Conservation (phyloP, 1,140 invertebrate species). For the Zaprionus davidi region DNA sequence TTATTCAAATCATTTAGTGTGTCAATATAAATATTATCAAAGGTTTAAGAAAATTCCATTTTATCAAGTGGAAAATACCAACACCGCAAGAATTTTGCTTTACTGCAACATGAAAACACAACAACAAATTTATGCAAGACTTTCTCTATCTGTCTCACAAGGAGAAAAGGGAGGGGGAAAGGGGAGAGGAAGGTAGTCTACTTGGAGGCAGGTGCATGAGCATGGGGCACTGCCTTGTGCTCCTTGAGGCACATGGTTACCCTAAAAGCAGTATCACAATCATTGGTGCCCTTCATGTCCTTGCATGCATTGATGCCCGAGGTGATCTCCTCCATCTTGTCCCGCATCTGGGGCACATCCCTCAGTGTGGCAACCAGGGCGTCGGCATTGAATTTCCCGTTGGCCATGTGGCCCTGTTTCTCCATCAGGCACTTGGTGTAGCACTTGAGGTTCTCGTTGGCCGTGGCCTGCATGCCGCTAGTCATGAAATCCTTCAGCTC, state of each 20-base stretch:
- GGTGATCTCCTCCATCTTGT: constrained; percentile 58
- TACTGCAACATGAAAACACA: constrained; percentile 47
- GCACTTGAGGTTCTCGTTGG: constrained; percentile 70
- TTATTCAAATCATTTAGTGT: too few relatives aligned
- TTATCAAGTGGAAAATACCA: neutral
- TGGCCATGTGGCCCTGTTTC: constrained; percentile 64
- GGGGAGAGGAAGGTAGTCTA: neutral
- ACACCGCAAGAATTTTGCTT: constrained; percentile 37
- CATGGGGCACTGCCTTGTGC: constrained; percentile 51
- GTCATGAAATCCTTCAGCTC: constrained; percentile 68
- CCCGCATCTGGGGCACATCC: constrained; percentile 60
- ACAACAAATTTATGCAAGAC: constrained; percentile 49
- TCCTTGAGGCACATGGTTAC: constrained; percentile 72
- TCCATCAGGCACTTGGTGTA: constrained; percentile 77
- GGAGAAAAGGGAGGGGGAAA: neutral
- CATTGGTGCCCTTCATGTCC: constrained; percentile 63
- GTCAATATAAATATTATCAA: too few relatives aligned
- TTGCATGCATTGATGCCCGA: constrained; percentile 70
- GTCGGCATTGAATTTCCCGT: constrained; percentile 67
- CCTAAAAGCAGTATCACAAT: constrained; percentile 76
- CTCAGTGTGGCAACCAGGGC: constrained; percentile 51
- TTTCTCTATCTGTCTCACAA: neutral
- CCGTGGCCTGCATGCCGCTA: constrained; percentile 49
- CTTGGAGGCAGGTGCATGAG: constrained; percentile 6
- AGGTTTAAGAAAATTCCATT: neutral